Evolutionary conservation across 2,797 vertebrate genomes (phyloP).

Genomic region (Catostomus latipinnis): DNA sequence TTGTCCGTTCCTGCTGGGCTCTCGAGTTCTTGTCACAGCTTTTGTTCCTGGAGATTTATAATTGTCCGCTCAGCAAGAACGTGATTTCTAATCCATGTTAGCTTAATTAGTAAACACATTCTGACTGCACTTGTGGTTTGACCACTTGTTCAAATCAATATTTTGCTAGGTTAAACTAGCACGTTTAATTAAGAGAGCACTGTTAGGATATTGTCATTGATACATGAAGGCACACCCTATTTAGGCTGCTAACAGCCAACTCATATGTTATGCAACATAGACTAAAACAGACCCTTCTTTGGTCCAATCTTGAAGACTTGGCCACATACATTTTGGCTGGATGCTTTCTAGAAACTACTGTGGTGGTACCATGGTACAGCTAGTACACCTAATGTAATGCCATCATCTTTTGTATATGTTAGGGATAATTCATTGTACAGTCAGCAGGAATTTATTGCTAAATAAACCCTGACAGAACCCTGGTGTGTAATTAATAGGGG

Average conservation of each 20-base stretch:
- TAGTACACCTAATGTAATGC: too few relatives aligned
- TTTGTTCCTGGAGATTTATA: slow-evolving; percentile 38
- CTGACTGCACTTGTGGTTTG: not conserved
- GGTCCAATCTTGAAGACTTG: too few relatives aligned
- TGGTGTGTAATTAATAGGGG: too few relatives aligned
- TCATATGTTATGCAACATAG: not conserved
- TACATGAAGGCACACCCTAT: not conserved
- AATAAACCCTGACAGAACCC: too few relatives aligned
- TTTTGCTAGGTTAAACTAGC: slow-evolving; percentile 13
- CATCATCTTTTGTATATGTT: too few relatives aligned
- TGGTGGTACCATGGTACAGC: too few relatives aligned
- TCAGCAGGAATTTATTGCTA: too few relatives aligned
- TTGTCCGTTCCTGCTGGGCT: slow-evolving; percentile 25
- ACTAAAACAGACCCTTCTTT: not conserved
- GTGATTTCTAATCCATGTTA: not conserved
- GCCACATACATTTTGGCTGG: too few relatives aligned
- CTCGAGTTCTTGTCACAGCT: slow-evolving; percentile 17
- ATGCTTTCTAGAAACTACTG: too few relatives aligned
- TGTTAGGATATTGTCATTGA: not conserved
- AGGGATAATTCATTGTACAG: too few relatives aligned
- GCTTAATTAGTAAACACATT: slow-evolving; percentile 6
- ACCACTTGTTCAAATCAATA: not conserved
- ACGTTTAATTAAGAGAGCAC: not conserved
- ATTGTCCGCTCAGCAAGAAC: slow-evolving; percentile 6
- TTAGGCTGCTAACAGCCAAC: not conserved